phyloP scores from a whole-genome alignment of 2,888 invertebrate genomes.

The Hemaris fuciformis region DNA sequence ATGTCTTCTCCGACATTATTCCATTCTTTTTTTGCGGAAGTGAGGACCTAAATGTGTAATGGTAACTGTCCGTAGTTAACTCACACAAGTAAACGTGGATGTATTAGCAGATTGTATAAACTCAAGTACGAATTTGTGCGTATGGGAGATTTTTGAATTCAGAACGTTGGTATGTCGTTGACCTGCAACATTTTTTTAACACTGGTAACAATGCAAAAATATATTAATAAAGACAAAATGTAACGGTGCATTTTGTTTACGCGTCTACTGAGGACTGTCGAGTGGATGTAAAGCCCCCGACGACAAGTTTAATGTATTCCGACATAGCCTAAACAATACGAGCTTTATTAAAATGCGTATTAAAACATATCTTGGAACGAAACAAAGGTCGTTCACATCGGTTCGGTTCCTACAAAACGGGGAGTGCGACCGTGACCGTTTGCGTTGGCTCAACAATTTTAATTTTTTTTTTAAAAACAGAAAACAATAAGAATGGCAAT shows the following conservation, averaged over 20 bases:
- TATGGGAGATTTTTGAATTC: neutral
- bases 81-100: neutral
- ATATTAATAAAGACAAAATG: neutral
- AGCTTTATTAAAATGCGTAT: conserved; percentile 75
- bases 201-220: neutral
- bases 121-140: neutral
- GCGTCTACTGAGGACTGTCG: neutral
- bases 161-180: neutral
- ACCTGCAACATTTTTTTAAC: neutral
- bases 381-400: conserved; percentile 70
- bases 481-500: neutral
- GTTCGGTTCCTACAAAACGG: conserved; percentile 51
- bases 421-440: conserved; percentile 63
- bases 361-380: conserved; percentile 69
- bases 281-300: conserved; percentile 31
- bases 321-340: conserved; percentile 64
- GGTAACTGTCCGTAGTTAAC: conserved; percentile 1
- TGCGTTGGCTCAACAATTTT: conserved; percentile 37
- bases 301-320: conserved; percentile 67
- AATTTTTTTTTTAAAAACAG: neutral
- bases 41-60: conserved; percentile 15
- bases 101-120: neutral
- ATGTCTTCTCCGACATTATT: conserved; percentile 17
- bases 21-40: conserved; percentile 35
- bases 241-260: neutral